phyloP scores from a whole-genome alignment of 2,797 vertebrate genomes.

The Smutsia temminckii region DNA sequence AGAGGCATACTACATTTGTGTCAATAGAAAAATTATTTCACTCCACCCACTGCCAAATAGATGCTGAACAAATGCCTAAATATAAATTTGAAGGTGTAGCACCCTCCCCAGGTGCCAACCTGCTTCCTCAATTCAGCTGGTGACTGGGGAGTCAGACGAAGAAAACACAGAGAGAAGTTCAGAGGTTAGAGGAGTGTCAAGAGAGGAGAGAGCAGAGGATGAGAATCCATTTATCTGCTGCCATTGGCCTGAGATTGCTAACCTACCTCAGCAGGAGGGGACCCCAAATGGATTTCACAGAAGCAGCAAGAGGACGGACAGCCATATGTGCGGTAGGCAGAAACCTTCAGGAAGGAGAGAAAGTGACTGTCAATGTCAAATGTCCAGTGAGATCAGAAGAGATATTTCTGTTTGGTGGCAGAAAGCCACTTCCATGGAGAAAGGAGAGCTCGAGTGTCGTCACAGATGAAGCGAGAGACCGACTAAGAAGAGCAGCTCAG shows the following conservation, averaged over 20 bases:
- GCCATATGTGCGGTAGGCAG: background rate
- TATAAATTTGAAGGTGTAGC: background rate
- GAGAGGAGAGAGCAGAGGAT: background rate
- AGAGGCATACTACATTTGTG: background rate
- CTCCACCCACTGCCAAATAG: background rate
- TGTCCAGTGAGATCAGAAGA: background rate
- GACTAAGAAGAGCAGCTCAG: background rate
- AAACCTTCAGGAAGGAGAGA: background rate
- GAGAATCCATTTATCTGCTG: background rate
- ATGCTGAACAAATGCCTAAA: background rate
- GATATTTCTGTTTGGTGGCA: background rate
- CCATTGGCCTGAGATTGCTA: background rate
- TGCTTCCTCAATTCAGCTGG: background rate
- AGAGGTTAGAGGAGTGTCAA: background rate
- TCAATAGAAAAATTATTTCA: slow-evolving; percentile 10
- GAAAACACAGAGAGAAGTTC: background rate
- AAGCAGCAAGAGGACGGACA: background rate
- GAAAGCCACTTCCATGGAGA: background rate
- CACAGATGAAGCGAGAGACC: background rate
- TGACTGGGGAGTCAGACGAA: background rate
- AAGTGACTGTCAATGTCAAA: background rate
- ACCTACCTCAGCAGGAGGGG: background rate
- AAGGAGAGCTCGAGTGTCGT: background rate
- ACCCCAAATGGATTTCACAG: background rate
- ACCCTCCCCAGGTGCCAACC: background rate